These are phyloP conservation scores for Arnoldichthys spilopterus DNA, from an alignment of 2,797 vertebrate species.

Conservation along the genomic window DNA sequence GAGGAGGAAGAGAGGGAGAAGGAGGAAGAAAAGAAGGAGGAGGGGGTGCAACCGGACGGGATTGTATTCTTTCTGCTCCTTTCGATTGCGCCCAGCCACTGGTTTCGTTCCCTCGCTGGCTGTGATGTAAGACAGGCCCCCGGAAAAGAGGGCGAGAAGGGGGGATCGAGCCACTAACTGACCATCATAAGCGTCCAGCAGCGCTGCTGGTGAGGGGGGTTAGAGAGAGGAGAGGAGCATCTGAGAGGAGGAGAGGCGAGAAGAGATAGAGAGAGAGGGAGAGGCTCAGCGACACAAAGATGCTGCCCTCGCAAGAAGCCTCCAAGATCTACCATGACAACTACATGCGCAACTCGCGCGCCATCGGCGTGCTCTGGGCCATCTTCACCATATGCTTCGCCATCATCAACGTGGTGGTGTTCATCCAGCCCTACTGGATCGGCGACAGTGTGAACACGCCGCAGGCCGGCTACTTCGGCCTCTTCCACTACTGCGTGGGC, in stretches of 20 bases:
- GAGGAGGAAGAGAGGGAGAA: constrained; percentile 18
- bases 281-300: constrained; percentile 59
- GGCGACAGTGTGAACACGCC: constrained; percentile 90
- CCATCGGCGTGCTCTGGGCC: constrained; percentile 89
- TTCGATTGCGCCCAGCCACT: constrained; percentile 28
- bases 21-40: constrained; percentile 30
- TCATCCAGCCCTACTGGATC: constrained; percentile 92
- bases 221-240: constrained; percentile 38
- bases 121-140: constrained; percentile 49
- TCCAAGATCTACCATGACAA: constrained; percentile 89
- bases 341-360: constrained; percentile 89
- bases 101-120: not conserved
- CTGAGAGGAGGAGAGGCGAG: constrained; percentile 43
- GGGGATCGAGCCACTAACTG: constrained; percentile 10
- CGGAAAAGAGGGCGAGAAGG: constrained; percentile 4
- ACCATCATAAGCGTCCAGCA: constrained; percentile 28
- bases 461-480: constrained; percentile 89
- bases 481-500: constrained; percentile 90
- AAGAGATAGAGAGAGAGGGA: constrained; percentile 35
- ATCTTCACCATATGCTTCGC: constrained; percentile 93
- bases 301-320: constrained; percentile 89
- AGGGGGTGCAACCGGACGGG: constrained; percentile 30
- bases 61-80: constrained; percentile 26
- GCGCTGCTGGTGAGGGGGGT: constrained; percentile 47
- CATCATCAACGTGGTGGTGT: constrained; percentile 91